Evolutionary conservation across 2,888 invertebrate genomes (phyloP), one percentile per base, ranked within the genome.

Genomic region (Caradrina kadenii): DNA sequence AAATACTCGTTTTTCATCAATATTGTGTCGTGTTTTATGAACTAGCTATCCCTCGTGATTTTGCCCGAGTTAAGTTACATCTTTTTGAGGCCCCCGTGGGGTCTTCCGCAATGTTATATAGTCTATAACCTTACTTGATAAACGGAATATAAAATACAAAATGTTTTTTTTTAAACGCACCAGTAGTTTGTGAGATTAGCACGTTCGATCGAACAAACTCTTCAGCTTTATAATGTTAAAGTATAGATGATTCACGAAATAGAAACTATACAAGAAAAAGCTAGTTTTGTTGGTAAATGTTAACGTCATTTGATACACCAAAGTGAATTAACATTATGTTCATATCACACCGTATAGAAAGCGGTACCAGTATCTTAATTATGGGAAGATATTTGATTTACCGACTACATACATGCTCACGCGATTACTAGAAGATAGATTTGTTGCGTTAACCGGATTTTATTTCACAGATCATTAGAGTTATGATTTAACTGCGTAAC

Each of bases 321-420:
- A 68, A 59, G 11, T 42, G 26, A 62, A 69, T 65, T 42, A 59
- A 39, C 45, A 60, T 58, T 39, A 66, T 59, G 64, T 64, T 69
- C 35, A 54, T 64, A 52, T 59, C 35, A 77, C 48, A 74, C 35
- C 52, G 64, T 80, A 54, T 69, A 60, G 64, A 77, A 76, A 77
- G 62, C 55, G 19, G 19, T 62, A 31, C 13, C 3, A 39, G 35
- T 48, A 11, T 69, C 42, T 59, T 35, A 65, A 70, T 76, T 60
- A 76, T 77, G 70, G 76, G 76, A 80, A 77, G 59, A 59, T 76
- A 80, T 67, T 80, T 76, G 76, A 69, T 77, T 49, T 80, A 80
- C 59, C 54, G 61, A 39, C 70, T 42, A 55, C 11, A 69, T 59
- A 62, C 70, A 69, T 76, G 58, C 69, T 69, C 80, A 77, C 62